Conservation (phyloP, 92 coral and sea anemone species). For the Plumapathes pennacea region DNA sequence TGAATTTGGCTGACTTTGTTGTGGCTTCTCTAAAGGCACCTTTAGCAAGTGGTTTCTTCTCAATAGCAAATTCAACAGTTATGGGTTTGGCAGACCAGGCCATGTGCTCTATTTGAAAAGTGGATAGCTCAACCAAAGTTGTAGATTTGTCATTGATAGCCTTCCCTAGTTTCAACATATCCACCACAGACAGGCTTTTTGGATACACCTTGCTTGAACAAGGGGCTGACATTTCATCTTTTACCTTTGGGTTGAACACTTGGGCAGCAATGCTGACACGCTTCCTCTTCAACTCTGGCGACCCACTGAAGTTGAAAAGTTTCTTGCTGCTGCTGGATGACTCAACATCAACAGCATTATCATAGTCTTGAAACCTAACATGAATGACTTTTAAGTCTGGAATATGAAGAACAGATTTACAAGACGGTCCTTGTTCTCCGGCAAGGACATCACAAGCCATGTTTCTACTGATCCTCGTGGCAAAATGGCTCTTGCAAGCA, state of each 20-base stretch:
- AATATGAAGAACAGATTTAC: too few species aligned
- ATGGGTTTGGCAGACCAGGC: slow-evolving; percentile 41
- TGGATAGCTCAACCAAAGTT: slow-evolving; percentile 18
- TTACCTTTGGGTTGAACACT: too few species aligned
- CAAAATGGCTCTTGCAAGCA: slow-evolving; percentile 11
- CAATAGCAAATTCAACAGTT: slow-evolving; percentile 42
- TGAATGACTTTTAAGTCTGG: slow-evolving; percentile 17
- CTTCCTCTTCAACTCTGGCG: too few species aligned
- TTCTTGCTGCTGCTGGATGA: too few species aligned
- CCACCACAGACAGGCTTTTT: slow-evolving; percentile 42
- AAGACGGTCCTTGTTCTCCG: slow-evolving; percentile 25
- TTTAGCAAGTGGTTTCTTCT: slow-evolving; percentile 46
- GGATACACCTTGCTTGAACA: slow-evolving; percentile 17
- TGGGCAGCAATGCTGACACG: too few species aligned
- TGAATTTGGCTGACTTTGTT: slow-evolving; percentile 22
- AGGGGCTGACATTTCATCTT: too few species aligned
- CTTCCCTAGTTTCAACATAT: slow-evolving; percentile 55
- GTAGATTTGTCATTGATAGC: slow-evolving; percentile 7
- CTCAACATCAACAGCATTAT: too few species aligned
- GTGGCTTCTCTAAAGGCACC: slow-evolving; percentile 44
- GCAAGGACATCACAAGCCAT: slow-evolving; percentile 9
- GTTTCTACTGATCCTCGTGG: background rate
- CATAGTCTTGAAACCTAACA: slow-evolving; percentile 12
- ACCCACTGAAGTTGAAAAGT: too few species aligned
- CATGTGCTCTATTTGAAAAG: slow-evolving; percentile 40